Conservation (phyloP, 2,113 vertebrate species). For the Aleadryas rufinucha region DNA sequence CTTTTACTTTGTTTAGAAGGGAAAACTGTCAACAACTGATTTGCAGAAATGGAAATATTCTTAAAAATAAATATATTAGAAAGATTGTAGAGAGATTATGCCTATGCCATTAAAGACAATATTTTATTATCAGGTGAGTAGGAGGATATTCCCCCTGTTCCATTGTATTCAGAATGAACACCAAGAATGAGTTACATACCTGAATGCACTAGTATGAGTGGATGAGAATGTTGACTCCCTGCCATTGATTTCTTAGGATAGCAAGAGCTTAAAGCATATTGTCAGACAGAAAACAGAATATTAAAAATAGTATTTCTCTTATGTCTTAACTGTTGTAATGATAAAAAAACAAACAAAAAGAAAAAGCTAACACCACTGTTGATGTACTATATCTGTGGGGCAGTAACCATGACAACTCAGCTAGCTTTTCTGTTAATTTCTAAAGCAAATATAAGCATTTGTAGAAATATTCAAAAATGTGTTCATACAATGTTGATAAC, state of each 20-base stretch:
- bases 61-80: neutral
- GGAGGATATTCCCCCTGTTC: neutral
- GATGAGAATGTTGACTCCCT: neutral
- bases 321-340: neutral
- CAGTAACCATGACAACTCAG: slow-evolving; percentile 9
- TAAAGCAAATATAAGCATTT: slow-evolving; percentile 22
- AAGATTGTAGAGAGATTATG: neutral
- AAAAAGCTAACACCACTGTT: neutral
- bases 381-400: neutral
- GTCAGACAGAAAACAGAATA: neutral
- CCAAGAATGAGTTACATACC: neutral
- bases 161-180: neutral
- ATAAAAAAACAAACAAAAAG: neutral
- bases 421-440: neutral
- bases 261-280: neutral
- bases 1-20: neutral
- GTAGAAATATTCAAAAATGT: neutral
- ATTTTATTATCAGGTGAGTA: neutral
- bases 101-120: neutral
- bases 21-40: neutral
- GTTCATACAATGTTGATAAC: neutral
- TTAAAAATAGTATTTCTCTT: neutral
- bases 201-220: neutral
- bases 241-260: neutral
- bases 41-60: neutral